A percentile compares a stretch with the other conserved stretches of the same genome.
Evolutionary conservation across 2,797 vertebrate genomes (phyloP).

Genomic region (Clarias laeviceps): DNA sequence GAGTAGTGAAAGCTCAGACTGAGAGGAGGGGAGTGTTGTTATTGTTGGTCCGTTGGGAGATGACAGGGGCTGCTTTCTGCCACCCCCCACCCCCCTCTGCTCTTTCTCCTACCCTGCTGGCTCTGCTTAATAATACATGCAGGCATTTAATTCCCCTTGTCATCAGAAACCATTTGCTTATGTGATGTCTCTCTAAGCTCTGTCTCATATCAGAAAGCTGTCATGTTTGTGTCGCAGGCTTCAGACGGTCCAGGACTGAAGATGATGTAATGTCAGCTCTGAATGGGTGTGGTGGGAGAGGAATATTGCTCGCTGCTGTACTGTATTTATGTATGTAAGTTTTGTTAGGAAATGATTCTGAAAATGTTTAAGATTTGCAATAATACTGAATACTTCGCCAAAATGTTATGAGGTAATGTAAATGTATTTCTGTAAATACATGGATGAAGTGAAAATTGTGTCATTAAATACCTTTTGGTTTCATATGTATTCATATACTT

Average conservation of each 20-base stretch:
- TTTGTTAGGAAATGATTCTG: background rate
- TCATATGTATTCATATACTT: background rate
- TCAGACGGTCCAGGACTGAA: background rate
- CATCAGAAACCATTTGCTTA: slow-evolving; percentile 45
- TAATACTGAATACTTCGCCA: background rate
- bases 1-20: slow-evolving; percentile 79
- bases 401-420: background rate
- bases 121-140: slow-evolving; percentile 61
- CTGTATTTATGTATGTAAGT: background rate
- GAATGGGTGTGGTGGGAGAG: slow-evolving; percentile 24
- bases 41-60: background rate
- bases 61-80: background rate
- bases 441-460: background rate
- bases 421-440: background rate
- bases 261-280: slow-evolving; percentile 21
- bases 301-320: slow-evolving; percentile 26
- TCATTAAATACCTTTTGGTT: background rate
- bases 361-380: background rate
- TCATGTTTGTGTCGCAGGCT: slow-evolving; percentile 3
- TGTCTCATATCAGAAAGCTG: slow-evolving; percentile 23
- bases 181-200: slow-evolving; percentile 54
- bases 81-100: background rate
- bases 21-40: slow-evolving; percentile 51
- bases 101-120: slow-evolving; percentile 46
- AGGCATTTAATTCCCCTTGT: slow-evolving; percentile 51